Conservation (phyloP, 2,113 vertebrate genomes). For the Catharus bicknelli region DNA sequence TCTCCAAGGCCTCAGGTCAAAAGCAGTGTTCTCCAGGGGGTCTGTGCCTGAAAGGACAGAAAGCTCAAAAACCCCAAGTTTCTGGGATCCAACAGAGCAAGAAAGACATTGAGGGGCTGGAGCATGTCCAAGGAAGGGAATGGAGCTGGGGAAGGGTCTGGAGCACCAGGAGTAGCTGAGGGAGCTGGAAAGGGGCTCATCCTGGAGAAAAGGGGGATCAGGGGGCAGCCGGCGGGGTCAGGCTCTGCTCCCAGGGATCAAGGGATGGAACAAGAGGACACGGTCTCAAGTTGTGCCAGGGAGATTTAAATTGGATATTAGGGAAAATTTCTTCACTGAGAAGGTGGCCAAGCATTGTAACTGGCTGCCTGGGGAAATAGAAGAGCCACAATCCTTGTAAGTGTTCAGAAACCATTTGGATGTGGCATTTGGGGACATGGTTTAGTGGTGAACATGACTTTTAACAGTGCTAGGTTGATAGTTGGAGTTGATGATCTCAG, state of each 20-base stretch:
- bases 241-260: background rate
- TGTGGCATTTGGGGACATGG: background rate
- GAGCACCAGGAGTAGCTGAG: too few relatives aligned
- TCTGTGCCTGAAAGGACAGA: too few relatives aligned
- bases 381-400: background rate
- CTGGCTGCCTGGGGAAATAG: background rate
- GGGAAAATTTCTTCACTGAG: background rate
- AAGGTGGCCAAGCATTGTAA: background rate
- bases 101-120: too few relatives aligned
- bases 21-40: too few relatives aligned
- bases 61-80: too few relatives aligned
- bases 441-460: background rate
- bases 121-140: too few relatives aligned
- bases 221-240: too few relatives aligned
- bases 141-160: too few relatives aligned
- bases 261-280: background rate
- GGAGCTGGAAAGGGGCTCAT: too few relatives aligned
- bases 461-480: background rate
- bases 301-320: background rate
- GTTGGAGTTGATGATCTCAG: background rate
- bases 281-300: rapidly evolving
- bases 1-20: too few relatives aligned
- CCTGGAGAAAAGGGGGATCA: too few relatives aligned
- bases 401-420: background rate
- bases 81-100: too few relatives aligned